A percentile compares a stretch with the other conserved stretches of the same genome.
These are phyloP conservation scores for Atherinosoma microstoma DNA, from an alignment of 2,797 vertebrate genomes.

Conservation along the genomic window DNA sequence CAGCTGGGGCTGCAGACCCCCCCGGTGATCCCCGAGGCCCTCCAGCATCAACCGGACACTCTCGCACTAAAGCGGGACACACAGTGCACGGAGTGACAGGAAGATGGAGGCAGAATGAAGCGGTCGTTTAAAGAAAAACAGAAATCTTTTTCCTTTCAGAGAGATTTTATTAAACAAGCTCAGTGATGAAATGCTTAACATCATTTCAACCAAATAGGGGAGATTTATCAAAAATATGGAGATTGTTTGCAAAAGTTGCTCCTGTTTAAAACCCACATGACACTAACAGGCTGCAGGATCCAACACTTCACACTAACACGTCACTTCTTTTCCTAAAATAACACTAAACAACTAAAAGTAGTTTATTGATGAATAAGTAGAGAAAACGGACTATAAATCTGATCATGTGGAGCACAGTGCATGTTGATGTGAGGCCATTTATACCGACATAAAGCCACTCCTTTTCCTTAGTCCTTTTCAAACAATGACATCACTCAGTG, in stretches of 20 bases:
- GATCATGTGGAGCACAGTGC: not conserved
- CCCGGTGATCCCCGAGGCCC: conserved; percentile 75
- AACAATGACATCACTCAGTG: conserved; percentile 54
- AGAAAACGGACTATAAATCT: not conserved
- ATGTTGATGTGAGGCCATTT: too few species aligned
- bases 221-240: not conserved
- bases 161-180: conserved; percentile 49
- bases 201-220: not conserved
- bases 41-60: conserved; percentile 80
- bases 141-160: not conserved
- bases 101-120: not conserved
- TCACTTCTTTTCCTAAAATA: not conserved
- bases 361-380: not conserved
- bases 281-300: not conserved
- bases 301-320: not conserved
- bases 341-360: not conserved
- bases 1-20: conserved; percentile 73
- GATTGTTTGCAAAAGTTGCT: not conserved
- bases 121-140: not conserved
- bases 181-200: not conserved
- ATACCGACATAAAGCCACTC: too few species aligned
- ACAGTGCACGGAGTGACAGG: not conserved
- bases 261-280: not conserved
- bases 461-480: too few species aligned
- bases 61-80: conserved; percentile 85